These are phyloP conservation scores for Wasmannia auropunctata DNA, from an alignment of 1,140 invertebrate genomes.

Conservation along the genomic window DNA sequence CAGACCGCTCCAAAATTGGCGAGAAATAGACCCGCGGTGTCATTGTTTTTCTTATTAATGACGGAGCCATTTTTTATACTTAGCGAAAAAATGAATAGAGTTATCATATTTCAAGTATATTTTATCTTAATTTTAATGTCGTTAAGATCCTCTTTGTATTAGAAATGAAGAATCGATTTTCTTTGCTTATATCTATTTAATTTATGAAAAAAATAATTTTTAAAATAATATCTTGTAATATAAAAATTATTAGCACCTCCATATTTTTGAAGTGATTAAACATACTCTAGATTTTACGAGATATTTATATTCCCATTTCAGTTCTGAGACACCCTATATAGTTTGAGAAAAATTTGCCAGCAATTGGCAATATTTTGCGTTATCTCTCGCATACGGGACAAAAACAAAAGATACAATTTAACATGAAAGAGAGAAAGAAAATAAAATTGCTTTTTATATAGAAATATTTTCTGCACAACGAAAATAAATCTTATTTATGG, in stretches of 20 bases:
- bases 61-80: neutral
- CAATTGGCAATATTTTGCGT: neutral
- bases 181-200: neutral
- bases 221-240: neutral
- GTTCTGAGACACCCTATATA: neutral
- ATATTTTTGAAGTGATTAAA: neutral
- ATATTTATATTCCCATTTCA: neutral
- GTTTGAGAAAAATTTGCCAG: neutral
- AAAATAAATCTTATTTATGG: slow-evolving; percentile 25
- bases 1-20: neutral
- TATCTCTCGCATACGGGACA: neutral
- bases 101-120: neutral
- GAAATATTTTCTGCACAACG: slow-evolving; percentile 12
- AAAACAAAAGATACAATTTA: neutral
- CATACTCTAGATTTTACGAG: neutral
- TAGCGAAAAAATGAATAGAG: too few species aligned
- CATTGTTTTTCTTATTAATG: neutral
- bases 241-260: neutral
- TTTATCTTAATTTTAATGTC: neutral
- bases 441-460: slow-evolving; percentile 13
- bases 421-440: neutral
- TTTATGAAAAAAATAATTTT: neutral
- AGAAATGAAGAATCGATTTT: neutral
- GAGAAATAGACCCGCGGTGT: neutral
- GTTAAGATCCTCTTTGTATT: neutral